Evolutionary conservation across 1,140 invertebrate species (phyloP), one percentile per base, ranked within the genome.

Genomic region (Polypedilum vanderplanki): DNA sequence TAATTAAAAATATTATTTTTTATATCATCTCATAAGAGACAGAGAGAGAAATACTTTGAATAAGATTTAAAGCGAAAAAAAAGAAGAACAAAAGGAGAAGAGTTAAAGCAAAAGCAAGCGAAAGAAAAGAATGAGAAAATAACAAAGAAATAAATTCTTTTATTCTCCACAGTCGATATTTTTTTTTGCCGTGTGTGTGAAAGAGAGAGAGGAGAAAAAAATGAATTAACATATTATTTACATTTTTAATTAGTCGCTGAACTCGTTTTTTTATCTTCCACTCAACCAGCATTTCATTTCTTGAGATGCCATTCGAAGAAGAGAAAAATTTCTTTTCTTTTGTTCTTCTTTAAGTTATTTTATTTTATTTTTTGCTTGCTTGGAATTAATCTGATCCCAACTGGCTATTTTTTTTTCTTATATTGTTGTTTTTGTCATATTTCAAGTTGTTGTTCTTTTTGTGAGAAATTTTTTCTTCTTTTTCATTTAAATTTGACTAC

Each of bases 201-300:
- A 5, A 33, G 24, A 33, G 24, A 33, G 24, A 33, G 24, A 33
- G 24, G 24, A 33, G n/a, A 57, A n/a, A 57, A n/a, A 57, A 75
- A 75, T 75, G 75, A 65, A 75, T 75, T 75, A 67, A 75, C 75
- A 75, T 75, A 75, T 67, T 75, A 75, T 75, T 75, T 75, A 75
- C 75, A 75, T 75, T 75, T 75, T 75, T 75, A 75, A 75, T 75
- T 75, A 75, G 75, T 75, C 57, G 65, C 46, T 70, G 41, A 57
- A 75, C 74, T 40, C 57, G 75, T 75, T 70, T 67, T 20, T 70
- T n/a, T 73, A 17, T 74, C 73, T 73, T 33, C 33, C 22, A 33
- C 18, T 73, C 22, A 40, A 8, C 15, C 22, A 15, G 20, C 9
- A 24, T 73, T 24, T 24, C 22, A 33, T 15, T 33, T 15, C 7